These are phyloP conservation scores for Pseudorhombus dupliciocellatus DNA, from an alignment of 2,113 vertebrate genomes.

Conservation along the genomic window DNA sequence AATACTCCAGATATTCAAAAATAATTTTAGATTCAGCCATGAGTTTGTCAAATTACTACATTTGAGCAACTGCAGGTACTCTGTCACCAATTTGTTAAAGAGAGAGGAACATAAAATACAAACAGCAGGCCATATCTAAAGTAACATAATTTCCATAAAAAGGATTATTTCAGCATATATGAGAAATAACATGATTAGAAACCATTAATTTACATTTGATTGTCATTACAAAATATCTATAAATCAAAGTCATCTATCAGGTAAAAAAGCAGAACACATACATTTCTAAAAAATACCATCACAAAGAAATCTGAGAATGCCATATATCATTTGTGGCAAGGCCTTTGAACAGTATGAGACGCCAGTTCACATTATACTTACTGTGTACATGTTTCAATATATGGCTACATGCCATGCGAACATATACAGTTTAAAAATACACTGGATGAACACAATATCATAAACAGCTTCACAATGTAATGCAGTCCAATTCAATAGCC, in stretches of 20 bases:
- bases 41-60: constrained; percentile 48
- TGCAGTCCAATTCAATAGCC: constrained; percentile 25
- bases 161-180: constrained; percentile 68
- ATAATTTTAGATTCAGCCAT: constrained; percentile 48
- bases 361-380: constrained; percentile 71
- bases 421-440: constrained; percentile 66
- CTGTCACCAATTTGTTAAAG: constrained; percentile 38
- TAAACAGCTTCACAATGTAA: constrained; percentile 36
- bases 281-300: constrained; percentile 76
- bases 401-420: constrained; percentile 77
- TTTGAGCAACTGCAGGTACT: constrained; percentile 21
- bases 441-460: constrained; percentile 54
- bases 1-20: constrained; percentile 60
- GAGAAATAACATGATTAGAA: constrained; percentile 78
- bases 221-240: constrained; percentile 83
- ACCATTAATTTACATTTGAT: constrained; percentile 82
- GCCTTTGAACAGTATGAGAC: constrained; percentile 68
- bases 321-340: constrained; percentile 64
- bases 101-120: constrained; percentile 64
- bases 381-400: constrained; percentile 65
- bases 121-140: constrained; percentile 60
- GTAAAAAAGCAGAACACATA: constrained; percentile 76
- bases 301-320: constrained; percentile 75
- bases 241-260: constrained; percentile 78
- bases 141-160: constrained; percentile 69